Evolutionary conservation across 2,797 vertebrate genomes (phyloP), one percentile per base, ranked within the genome.

Genomic region (Stomatorhinus walkeri): DNA sequence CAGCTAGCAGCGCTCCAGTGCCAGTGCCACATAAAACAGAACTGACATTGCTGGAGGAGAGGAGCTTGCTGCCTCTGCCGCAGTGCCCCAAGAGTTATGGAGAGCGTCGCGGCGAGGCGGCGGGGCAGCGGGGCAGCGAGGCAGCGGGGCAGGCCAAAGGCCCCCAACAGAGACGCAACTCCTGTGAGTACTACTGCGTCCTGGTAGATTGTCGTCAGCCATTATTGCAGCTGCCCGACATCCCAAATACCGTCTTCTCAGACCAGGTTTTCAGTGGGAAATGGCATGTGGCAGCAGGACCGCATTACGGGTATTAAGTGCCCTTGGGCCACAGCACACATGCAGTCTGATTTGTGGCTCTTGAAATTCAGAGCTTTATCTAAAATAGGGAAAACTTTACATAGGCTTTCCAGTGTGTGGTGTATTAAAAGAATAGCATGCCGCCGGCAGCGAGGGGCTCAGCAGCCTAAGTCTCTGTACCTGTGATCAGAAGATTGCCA

Each of bases 11-110:
- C 9, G 92, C 93, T 61, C 96, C 97, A 0, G 96, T 99, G 92
- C 95, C 92, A 3, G 97, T 99, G 88, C 97, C 97, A 0, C 94
- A 91, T 90, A 97, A 96, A 89, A 92, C 93, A 1, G 96, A 99
- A 5, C 36, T 49, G n/a, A 36, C 28, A 6, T 64, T 64, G 51
- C 85, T 96, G 49, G 95, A 96, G 12, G 91, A 92, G 0, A 90
- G 94, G 14, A 0, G 94, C 79, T 96, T 96, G 32, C 96, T 96
- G 0, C 97, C 96, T 88, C 96, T n/a, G 40, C 36, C 5, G 1
- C 72, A 97, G 89, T 98, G 96, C 91, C 98, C 98, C 59, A 96
- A 95, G 92, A 96, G 96, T 91, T 96, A 95, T 22, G 93, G 96
- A 92, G 96, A 96, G 14, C 92, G 94, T 1, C 96, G 96, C 0